Conservation (phyloP, 2,113 vertebrate genomes). For the Menura novaehollandiae region DNA sequence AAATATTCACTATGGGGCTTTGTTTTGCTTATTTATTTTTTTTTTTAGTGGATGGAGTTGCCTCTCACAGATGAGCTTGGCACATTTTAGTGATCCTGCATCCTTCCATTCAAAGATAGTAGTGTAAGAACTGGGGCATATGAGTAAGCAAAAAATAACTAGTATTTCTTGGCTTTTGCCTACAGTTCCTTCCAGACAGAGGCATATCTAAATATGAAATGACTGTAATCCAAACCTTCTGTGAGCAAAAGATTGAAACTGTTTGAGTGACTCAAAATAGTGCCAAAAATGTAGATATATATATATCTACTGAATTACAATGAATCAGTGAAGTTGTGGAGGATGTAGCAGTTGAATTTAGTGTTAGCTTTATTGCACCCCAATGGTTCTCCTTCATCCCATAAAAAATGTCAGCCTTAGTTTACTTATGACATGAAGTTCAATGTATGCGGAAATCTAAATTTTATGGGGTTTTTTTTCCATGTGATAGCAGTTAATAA, state of each 20-base stretch:
- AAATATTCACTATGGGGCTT: not conserved
- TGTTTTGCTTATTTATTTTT: not conserved
- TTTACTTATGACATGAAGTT: not conserved
- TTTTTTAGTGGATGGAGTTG: not conserved
- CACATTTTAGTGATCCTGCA: not conserved
- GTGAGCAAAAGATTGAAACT: not conserved
- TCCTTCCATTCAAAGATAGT: not conserved
- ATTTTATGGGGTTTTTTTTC: not conserved
- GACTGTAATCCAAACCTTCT: not conserved
- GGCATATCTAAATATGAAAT: not conserved
- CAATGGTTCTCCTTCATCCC: not conserved
- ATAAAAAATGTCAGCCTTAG: not conserved
- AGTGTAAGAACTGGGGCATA: not conserved
- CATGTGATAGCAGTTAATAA: not conserved
- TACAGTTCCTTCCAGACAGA: not conserved
- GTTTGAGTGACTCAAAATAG: not conserved
- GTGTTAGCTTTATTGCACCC: not conserved
- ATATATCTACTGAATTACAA: not conserved
- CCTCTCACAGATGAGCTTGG: not conserved
- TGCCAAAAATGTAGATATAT: not conserved
- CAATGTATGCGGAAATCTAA: accelerated
- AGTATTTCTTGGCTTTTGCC: not conserved
- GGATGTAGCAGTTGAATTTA: not conserved
- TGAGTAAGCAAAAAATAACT: not conserved
- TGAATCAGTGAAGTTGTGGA: not conserved